Base-by-base conservation (phyloP, 2,113 vertebrate species). In the Pyrgilauda ruficollis region DNA sequence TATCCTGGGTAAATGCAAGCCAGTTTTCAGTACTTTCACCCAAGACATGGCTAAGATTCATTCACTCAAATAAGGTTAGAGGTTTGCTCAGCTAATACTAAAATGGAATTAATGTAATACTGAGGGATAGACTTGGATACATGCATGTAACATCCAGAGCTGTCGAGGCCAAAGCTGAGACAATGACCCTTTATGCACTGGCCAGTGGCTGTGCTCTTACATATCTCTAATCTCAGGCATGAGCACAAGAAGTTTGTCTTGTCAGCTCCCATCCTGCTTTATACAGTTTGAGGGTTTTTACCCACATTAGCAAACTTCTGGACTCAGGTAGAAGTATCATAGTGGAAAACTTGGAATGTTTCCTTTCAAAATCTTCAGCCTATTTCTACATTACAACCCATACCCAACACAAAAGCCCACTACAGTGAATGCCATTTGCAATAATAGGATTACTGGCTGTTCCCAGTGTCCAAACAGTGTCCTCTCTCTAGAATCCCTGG, bases 1-100 rank as follows among this genome's bases (percentile, higher is more conserved):
- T 95, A 53, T 96, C 97, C 98, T 99, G 85, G 72, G 91, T 58
- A 74, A 83, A 85, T 41, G 78, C 66, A 77, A 95, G 50, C 35
- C 69, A 94, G 41, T 47, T 94, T 87, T 95, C 59, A 93, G 26
- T 49, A 66, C 20, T 76, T 75, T 84, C 26, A 79, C 15, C 23
- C 67, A 84, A 81, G 27, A 12, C 31, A 79, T 6, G 27, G 61
- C 28, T 78, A 80, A 79, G 41, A 87, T 84, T 74, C 81, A 87
- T 74, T 93, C 47, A 43, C 10, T 75, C 0, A 0, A 41, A 7
- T 41, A 56, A 62, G 6, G 12, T 53, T 27, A 75, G 33, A 77
- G 11, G 37, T 46, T 82, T 12, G 31, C 30, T 67, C 56, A 92
- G 43, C 68, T 78, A 89, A 35, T 12, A 81, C 39, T 27, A 39